Conservation (phyloP, 2,113 vertebrate species). For the Pterophyllum scalare region DNA sequence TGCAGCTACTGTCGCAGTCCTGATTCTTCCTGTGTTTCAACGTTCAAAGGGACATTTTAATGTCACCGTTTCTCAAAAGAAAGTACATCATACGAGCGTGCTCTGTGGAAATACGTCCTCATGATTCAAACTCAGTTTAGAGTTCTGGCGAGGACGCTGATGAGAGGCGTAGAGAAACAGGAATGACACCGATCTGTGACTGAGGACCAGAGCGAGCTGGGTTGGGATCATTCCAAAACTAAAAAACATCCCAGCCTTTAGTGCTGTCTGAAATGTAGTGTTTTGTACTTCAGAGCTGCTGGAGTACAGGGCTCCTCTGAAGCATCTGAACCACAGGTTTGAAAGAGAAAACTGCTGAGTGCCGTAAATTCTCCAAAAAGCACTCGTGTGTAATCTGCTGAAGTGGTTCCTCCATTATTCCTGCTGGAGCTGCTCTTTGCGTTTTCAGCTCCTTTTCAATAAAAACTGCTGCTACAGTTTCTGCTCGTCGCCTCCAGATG, state of each 20-base stretch:
- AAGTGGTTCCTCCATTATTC: neutral
- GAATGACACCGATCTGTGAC: accelerated
- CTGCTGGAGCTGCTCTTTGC: neutral
- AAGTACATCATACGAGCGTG: neutral
- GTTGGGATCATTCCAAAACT: neutral
- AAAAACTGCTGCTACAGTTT: neutral
- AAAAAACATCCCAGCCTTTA: neutral
- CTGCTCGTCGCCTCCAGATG: neutral
- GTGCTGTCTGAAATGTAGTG: neutral
- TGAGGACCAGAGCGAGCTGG: accelerated
- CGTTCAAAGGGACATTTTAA: neutral
- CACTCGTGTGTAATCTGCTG: too few species aligned
- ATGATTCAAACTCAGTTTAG: neutral
- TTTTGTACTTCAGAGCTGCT: neutral
- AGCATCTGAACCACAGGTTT: neutral
- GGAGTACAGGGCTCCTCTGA: neutral
- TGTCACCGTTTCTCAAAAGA: too few species aligned
- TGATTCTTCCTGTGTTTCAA: neutral
- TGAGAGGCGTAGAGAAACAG: too few species aligned
- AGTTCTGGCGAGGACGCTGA: too few species aligned
- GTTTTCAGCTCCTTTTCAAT: neutral
- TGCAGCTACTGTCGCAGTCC: neutral
- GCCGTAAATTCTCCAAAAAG: neutral
- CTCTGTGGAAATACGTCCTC: neutral
- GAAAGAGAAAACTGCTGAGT: neutral